These are phyloP conservation scores for Trissolcus basalis DNA, from an alignment of 1,140 invertebrate genomes.

Conservation along the genomic window DNA sequence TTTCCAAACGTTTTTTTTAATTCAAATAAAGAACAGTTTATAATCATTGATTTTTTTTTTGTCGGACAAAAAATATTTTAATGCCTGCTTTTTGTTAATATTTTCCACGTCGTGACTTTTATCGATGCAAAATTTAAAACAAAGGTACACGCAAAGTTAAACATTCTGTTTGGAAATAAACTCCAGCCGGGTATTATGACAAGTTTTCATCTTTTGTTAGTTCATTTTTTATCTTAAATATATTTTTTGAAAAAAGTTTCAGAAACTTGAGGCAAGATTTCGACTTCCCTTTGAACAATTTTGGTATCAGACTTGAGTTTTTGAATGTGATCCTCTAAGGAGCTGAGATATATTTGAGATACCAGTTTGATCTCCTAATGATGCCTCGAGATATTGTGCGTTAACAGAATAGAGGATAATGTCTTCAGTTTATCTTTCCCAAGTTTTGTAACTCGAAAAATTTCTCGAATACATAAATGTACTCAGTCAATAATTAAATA, in stretches of 20 bases:
- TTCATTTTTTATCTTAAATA: too few relatives aligned
- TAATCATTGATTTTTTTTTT: not conserved
- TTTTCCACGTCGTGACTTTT: not conserved
- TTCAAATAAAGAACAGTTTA: not conserved
- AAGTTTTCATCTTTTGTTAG: too few relatives aligned
- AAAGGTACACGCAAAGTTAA: too few relatives aligned
- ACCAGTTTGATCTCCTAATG: conserved; percentile 49
- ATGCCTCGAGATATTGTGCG: conserved; percentile 39
- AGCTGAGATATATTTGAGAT: conserved; percentile 22
- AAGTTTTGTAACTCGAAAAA: conserved; percentile 27
- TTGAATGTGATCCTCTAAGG: too few relatives aligned
- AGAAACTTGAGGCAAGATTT: too few relatives aligned
- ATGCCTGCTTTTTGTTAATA: not conserved
- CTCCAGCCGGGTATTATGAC: too few relatives aligned
- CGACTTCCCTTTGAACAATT: too few relatives aligned
- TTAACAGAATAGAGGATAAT: conserved; percentile 35
- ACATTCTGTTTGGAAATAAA: too few relatives aligned
- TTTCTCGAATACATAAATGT: not conserved
- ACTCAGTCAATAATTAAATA: conserved; percentile 2
- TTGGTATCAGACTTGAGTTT: too few relatives aligned
- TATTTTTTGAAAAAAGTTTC: too few relatives aligned
- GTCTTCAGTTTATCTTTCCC: conserved; percentile 17
- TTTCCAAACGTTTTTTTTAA: conserved; percentile 17
- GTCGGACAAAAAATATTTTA: not conserved
- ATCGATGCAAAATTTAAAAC: too few relatives aligned